These are phyloP conservation scores for Ferdinandea cuprea DNA, from an alignment of 2,888 invertebrate species.

Conservation along the genomic window DNA sequence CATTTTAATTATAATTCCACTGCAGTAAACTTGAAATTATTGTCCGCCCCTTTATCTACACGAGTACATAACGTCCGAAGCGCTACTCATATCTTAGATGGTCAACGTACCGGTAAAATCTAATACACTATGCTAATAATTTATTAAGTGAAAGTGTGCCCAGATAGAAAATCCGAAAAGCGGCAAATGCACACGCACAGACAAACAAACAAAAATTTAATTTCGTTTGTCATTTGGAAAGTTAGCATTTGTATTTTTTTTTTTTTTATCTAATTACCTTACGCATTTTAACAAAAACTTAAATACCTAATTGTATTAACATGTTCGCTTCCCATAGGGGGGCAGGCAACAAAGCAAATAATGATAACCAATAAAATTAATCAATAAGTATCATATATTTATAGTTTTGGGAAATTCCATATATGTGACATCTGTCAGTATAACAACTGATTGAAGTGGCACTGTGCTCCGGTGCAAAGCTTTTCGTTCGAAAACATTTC, in stretches of 20 bases:
- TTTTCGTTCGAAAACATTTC: constrained; percentile 15
- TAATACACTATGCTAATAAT: constrained; percentile 45
- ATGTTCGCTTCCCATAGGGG: neutral
- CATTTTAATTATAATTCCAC: constrained; percentile 36
- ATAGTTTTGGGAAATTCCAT: constrained; percentile 22
- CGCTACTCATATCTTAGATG: neutral
- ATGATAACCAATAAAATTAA: neutral
- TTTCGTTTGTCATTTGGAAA: constrained; percentile 44
- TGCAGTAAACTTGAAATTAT: constrained; percentile 19
- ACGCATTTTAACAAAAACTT: constrained; percentile 2
- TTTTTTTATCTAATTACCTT: constrained; percentile 9
- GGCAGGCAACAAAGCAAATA: too few relatives aligned
- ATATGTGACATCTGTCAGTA: constrained; percentile 14
- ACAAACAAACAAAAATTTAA: constrained; percentile 15
- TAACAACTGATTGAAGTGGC: neutral
- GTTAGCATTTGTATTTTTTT: constrained; percentile 13
- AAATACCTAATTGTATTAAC: neutral
- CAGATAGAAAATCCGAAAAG: constrained; percentile 50
- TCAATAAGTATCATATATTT: constrained; percentile 12
- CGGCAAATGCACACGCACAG: constrained; percentile 29
- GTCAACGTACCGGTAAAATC: constrained; percentile 28
- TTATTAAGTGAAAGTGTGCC: constrained; percentile 66
- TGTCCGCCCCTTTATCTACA: neutral
- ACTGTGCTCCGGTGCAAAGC: neutral
- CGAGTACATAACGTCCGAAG: constrained; percentile 7